These are phyloP conservation scores for Myanophis thanlyinensis DNA, from an alignment of 2,113 vertebrate genomes.

Conservation along the genomic window DNA sequence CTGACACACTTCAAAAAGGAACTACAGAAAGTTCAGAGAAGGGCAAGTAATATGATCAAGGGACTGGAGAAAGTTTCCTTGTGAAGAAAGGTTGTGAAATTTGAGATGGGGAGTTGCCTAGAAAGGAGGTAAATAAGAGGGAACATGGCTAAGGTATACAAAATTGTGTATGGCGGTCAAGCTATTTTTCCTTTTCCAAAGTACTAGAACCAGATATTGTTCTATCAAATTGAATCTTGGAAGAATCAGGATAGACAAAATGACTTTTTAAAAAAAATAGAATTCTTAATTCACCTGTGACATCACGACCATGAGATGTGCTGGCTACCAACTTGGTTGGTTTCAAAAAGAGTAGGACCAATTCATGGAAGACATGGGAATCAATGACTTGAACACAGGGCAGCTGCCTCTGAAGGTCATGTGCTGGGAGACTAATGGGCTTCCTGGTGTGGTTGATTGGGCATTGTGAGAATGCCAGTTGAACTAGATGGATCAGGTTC, in stretches of 20 bases:
- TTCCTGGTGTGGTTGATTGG: not conserved
- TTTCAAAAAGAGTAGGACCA: not conserved
- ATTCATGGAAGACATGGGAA: not conserved
- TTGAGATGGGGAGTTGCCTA: not conserved
- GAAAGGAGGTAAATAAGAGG: not conserved
- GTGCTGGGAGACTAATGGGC: not conserved
- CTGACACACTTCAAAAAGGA: not conserved
- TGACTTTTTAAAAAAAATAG: not conserved
- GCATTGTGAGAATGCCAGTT: not conserved
- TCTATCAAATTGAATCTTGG: not conserved
- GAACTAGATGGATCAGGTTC: not conserved
- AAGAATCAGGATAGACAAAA: not conserved
- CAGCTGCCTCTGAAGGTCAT: not conserved
- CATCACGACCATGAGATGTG: not conserved
- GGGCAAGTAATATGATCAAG: not conserved
- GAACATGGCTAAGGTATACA: not conserved
- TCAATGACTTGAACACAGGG: not conserved
- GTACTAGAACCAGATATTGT: not conserved
- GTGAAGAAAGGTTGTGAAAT: not conserved
- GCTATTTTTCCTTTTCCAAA: not conserved
- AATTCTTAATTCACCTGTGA: not conserved
- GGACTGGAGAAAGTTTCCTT: not conserved
- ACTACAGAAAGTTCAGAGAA: not conserved
- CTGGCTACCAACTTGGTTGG: not conserved
- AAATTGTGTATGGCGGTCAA: not conserved